Evolutionary conservation across 2,888 invertebrate species (phyloP).

Genomic region (Eupithecia centaureata): DNA sequence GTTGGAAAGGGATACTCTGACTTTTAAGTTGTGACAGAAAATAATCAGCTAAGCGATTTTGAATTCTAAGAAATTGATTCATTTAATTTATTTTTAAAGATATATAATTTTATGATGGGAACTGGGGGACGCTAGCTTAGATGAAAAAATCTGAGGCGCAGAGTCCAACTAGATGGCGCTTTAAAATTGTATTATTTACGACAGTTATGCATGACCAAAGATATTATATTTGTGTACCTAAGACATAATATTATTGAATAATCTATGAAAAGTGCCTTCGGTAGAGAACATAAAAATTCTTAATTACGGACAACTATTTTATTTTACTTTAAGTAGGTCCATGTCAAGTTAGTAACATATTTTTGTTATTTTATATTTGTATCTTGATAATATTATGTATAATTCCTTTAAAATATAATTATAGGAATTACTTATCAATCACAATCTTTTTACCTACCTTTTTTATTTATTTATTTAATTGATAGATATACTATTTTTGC

Average conservation of each 20-base stretch:
- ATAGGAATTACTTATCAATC: too few species aligned
- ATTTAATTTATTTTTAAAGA: neutral
- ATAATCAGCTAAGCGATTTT: constrained; percentile 8
- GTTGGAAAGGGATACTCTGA: constrained; percentile 79
- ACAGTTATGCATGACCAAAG: neutral
- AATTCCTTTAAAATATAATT: too few species aligned
- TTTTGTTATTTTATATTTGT: neutral
- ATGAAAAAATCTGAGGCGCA: neutral
- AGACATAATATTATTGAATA: too few species aligned
- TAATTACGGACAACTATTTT: neutral
- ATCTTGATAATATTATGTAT: neutral
- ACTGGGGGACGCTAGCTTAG: constrained; percentile 5
- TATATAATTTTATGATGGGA: neutral
- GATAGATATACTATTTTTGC: too few species aligned
- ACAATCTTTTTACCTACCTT: too few species aligned
- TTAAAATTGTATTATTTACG: neutral
- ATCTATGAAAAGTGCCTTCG: neutral
- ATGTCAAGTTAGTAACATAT: neutral
- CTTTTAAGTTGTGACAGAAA: constrained; percentile 64
- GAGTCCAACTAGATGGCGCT: neutral
- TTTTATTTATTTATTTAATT: too few species aligned
- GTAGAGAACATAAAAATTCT: neutral
- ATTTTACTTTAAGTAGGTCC: too few species aligned
- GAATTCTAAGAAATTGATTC: neutral
- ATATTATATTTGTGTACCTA: too few species aligned